Conservation (phyloP, 2,113 vertebrate genomes). For the Sardina pilchardus region DNA sequence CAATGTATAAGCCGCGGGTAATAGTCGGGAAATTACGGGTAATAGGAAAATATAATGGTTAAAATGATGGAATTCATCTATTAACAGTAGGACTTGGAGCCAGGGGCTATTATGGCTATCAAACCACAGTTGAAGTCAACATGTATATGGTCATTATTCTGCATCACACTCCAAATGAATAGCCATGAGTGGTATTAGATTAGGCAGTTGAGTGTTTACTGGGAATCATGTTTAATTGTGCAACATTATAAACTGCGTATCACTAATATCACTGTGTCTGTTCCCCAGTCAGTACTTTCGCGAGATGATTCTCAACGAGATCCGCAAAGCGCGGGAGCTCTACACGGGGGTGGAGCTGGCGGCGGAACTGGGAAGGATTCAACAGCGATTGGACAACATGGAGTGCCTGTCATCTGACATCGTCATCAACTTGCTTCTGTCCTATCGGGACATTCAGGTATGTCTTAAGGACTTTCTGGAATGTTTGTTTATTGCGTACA, state of each 20-base stretch:
- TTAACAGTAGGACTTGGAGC: not conserved
- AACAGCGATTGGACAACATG: conserved; percentile 91
- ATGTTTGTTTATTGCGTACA: not conserved
- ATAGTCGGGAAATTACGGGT: too few relatives aligned
- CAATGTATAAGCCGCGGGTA: too few relatives aligned
- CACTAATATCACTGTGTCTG: not conserved
- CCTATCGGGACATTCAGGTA: conserved; percentile 98
- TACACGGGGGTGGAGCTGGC: conserved; percentile 89
- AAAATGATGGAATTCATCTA: not conserved
- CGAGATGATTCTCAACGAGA: conserved; percentile 91
- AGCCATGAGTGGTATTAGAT: too few relatives aligned
- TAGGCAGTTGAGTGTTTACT: not conserved
- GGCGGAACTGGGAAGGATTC: conserved; percentile 87
- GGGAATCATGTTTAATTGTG: not conserved
- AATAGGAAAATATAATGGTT: not conserved
- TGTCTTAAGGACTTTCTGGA: not conserved
- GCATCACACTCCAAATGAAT: not conserved
- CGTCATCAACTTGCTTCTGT: conserved; percentile 93
- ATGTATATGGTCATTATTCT: not conserved
- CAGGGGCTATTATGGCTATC: not conserved
- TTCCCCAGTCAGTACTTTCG: conserved; percentile 87
- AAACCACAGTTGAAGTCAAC: not conserved
- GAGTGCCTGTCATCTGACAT: conserved; percentile 96
- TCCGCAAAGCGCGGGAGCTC: conserved; percentile 90
- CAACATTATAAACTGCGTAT: not conserved